Percentiles rank a stretch among this genome's conserved stretches.
These are phyloP conservation scores for Microctenopoma steveboyesi DNA, from an alignment of 2,797 vertebrate genomes.

Conservation along the genomic window DNA sequence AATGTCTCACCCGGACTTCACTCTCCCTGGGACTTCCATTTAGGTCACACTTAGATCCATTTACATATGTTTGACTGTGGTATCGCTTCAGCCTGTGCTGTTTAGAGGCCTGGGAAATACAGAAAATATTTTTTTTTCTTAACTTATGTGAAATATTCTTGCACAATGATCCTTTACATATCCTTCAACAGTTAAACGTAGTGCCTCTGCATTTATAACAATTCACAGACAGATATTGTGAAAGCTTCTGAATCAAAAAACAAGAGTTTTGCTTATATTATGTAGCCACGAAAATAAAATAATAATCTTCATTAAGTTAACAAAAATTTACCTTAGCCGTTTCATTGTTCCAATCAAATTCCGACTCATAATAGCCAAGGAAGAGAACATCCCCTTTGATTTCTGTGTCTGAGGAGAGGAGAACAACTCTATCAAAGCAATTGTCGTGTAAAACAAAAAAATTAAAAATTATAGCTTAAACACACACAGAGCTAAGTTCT, in stretches of 20 bases:
- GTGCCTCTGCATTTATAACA: background rate
- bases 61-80: constrained; percentile 95
- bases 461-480: too few species aligned
- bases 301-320: background rate
- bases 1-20: constrained; percentile 91
- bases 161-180: background rate
- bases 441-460: background rate
- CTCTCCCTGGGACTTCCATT: constrained; percentile 90
- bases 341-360: constrained; percentile 94
- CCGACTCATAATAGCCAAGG: constrained; percentile 92
- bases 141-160: background rate
- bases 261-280: background rate
- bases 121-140: background rate
- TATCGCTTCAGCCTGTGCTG: constrained; percentile 93
- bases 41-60: constrained; percentile 95
- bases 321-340: constrained; percentile 87
- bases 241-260: constrained; percentile 1
- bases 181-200: background rate
- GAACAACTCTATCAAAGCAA: constrained; percentile 3
- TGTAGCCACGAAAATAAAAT: background rate
- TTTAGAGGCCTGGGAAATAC: constrained; percentile 87
- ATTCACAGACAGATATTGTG: background rate
- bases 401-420: constrained; percentile 87
- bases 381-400: constrained; percentile 92
- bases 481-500: constrained; percentile 1